These are phyloP conservation scores for Trilocha varians DNA, from an alignment of 2,888 invertebrate genomes.

Conservation along the genomic window DNA sequence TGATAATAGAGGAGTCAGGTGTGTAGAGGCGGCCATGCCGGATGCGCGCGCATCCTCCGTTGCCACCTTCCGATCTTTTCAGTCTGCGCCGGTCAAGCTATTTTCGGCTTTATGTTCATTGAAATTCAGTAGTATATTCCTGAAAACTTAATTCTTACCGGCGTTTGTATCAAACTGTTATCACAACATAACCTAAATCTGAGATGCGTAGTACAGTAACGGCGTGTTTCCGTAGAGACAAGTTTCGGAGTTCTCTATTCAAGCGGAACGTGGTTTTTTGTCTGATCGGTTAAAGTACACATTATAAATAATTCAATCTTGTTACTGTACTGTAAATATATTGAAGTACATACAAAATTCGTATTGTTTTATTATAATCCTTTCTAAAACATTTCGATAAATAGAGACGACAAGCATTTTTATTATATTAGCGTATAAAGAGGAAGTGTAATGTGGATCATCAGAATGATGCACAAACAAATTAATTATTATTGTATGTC, in stretches of 20 bases:
- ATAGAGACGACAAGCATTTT: background rate
- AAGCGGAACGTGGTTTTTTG: background rate
- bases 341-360: slow-evolving; percentile 51
- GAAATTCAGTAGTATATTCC: slow-evolving; percentile 42
- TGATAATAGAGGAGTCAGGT: slow-evolving; percentile 63
- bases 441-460: slow-evolving; percentile 29
- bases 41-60: slow-evolving; percentile 66
- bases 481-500: slow-evolving; percentile 26
- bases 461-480: slow-evolving; percentile 31
- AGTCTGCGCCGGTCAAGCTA: slow-evolving; percentile 35
- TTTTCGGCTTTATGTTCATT: slow-evolving; percentile 46
- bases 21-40: slow-evolving; percentile 66
- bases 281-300: background rate
- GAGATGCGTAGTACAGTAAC: slow-evolving; percentile 51
- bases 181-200: slow-evolving; percentile 72
- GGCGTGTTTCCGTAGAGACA: slow-evolving; percentile 38
- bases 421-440: slow-evolving; percentile 10
- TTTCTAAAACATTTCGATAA: slow-evolving; percentile 7
- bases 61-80: slow-evolving; percentile 38
- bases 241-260: slow-evolving; percentile 16
- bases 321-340: slow-evolving; percentile 35
- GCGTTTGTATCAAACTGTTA: slow-evolving; percentile 58
- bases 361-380: slow-evolving; percentile 61
- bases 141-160: slow-evolving; percentile 33
- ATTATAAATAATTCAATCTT: too few relatives aligned